A percentile compares a stretch with the other conserved stretches of the same genome.
Evolutionary conservation across 1,140 invertebrate species (phyloP).

Genomic region (Lordiphosa mommai): DNA sequence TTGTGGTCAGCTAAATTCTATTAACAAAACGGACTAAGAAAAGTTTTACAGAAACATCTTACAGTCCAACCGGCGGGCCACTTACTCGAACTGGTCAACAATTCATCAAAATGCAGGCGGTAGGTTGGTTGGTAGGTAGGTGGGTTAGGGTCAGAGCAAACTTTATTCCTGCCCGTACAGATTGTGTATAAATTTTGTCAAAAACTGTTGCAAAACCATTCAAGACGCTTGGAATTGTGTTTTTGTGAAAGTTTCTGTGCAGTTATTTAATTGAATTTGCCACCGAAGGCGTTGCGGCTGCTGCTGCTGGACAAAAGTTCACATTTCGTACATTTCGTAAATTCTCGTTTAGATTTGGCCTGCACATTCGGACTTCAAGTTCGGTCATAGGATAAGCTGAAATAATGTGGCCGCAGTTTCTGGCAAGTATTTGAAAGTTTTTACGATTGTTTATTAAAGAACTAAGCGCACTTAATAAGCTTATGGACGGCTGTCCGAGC

Average conservation of each 20-base stretch:
- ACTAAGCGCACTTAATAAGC: conserved; percentile 71
- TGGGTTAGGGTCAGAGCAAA: conserved; percentile 16
- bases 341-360: conserved; percentile 41
- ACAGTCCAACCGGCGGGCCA: no score
- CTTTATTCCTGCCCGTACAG: conserved; percentile 45
- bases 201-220: conserved; percentile 67
- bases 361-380: conserved; percentile 1
- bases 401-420: conserved; percentile 53
- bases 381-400: conserved; percentile 14
- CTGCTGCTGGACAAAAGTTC: conserved; percentile 15
- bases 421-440: conserved; percentile 51
- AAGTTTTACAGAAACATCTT: conserved; percentile 13
- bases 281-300: conserved; percentile 48
- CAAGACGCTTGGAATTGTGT: conserved; percentile 58
- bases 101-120: conserved; percentile 36
- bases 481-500: conserved; percentile 25
- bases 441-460: conserved; percentile 72
- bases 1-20: conserved; percentile 51
- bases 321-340: conserved; percentile 32
- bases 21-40: conserved; percentile 49
- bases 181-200: conserved; percentile 69
- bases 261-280: conserved; percentile 75
- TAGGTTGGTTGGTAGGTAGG: not conserved
- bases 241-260: conserved; percentile 55
- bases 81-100: conserved; percentile 6